Evolutionary conservation across 2,797 vertebrate species (phyloP).

Genomic region (Cyclura pinguis): DNA sequence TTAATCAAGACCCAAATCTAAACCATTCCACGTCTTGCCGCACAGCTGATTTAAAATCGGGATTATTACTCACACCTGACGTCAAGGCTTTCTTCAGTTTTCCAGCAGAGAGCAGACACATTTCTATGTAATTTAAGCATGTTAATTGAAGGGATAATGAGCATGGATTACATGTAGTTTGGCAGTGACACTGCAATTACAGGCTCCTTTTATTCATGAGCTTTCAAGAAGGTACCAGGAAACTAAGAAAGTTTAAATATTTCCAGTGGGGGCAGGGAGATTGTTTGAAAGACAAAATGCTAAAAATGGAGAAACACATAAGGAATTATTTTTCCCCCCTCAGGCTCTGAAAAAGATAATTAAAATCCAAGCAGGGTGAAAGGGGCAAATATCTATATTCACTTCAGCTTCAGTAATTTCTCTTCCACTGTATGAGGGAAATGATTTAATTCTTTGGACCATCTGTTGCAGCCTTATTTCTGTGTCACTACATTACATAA

Average conservation of each 20-base stretch:
- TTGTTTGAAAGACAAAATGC: conserved; percentile 71
- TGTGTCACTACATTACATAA: conserved; percentile 52
- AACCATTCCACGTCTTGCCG: conserved; percentile 8
- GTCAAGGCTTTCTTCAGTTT: conserved; percentile 45
- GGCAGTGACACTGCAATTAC: conserved; percentile 71
- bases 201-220: conserved; percentile 76
- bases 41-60: conserved; percentile 54
- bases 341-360: conserved; percentile 67
- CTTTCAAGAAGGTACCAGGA: conserved; percentile 59
- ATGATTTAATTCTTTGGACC: conserved; percentile 69
- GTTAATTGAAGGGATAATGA: conserved; percentile 76
- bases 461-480: conserved; percentile 73
- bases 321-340: conserved; percentile 62
- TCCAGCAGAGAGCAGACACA: conserved; percentile 65
- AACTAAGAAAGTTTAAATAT: conserved; percentile 69
- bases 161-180: conserved; percentile 70
- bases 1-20: background rate
- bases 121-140: conserved; percentile 77
- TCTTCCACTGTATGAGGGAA: conserved; percentile 69
- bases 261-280: conserved; percentile 48
- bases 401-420: conserved; percentile 74
- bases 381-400: conserved; percentile 71
- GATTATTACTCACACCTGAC: conserved; percentile 65
- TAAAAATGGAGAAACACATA: conserved; percentile 58
- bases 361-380: conserved; percentile 71